phyloP scores from a whole-genome alignment of 2,888 invertebrate genomes.

The Andrena trimmerana region DNA sequence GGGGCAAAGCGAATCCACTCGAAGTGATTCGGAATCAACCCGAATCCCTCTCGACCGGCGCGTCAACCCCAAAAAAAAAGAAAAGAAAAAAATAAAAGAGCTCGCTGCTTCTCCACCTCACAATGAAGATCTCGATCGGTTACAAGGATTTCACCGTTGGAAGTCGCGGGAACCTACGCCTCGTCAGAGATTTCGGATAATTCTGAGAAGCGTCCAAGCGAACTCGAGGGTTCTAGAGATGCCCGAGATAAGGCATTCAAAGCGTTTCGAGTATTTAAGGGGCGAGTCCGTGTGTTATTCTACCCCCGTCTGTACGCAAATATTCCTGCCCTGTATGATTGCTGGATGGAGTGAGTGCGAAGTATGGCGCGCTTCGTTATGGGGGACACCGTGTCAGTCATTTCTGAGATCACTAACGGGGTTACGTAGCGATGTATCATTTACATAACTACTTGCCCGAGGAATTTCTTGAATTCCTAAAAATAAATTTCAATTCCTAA shows the following conservation, averaged over 20 bases:
- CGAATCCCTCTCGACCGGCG: constrained; percentile 37
- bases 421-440: background rate
- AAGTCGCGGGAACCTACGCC: constrained; percentile 53
- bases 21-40: constrained; percentile 58
- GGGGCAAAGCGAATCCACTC: constrained; percentile 60
- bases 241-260: constrained; percentile 83
- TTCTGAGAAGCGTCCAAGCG: constrained; percentile 83
- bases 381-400: constrained; percentile 27
- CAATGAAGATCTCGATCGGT: constrained; percentile 81
- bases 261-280: constrained; percentile 81
- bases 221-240: constrained; percentile 83
- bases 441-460: too few relatives aligned
- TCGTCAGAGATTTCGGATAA: constrained; percentile 82
- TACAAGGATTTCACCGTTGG: constrained; percentile 78
- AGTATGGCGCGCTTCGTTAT: constrained; percentile 45
- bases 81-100: constrained; percentile 19
- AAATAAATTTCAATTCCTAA: too few relatives aligned
- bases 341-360: constrained; percentile 46
- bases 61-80: constrained; percentile 34
- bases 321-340: constrained; percentile 35
- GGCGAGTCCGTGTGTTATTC: constrained; percentile 73
- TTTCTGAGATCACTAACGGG: constrained; percentile 21
- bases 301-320: constrained; percentile 53
- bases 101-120: constrained; percentile 31
- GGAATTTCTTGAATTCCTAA: too few relatives aligned